These are phyloP conservation scores for Amphipoea lucens DNA, from an alignment of 2,888 invertebrate genomes.

Conservation along the genomic window DNA sequence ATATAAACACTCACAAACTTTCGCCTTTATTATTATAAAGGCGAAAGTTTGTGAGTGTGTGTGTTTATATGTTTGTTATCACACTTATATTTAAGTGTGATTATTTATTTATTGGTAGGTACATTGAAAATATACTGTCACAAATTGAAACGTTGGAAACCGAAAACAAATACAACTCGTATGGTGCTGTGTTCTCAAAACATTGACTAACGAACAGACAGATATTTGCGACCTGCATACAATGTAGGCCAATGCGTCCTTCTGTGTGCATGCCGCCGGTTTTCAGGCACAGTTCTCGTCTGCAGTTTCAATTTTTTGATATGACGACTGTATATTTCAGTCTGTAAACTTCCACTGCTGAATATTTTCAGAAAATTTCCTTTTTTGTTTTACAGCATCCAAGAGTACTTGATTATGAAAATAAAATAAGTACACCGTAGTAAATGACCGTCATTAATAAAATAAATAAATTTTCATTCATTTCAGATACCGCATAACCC, in stretches of 20 bases:
- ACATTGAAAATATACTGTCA: not conserved
- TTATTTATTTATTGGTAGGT: too few relatives aligned
- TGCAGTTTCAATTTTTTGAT: slow-evolving; percentile 30
- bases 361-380: too few relatives aligned
- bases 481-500: too few relatives aligned
- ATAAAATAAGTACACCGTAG: not conserved
- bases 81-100: too few relatives aligned
- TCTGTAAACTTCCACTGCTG: not conserved
- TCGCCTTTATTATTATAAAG: too few relatives aligned
- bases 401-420: not conserved
- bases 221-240: slow-evolving; percentile 35
- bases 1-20: too few relatives aligned
- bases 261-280: slow-evolving; percentile 1
- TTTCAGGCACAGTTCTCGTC: slow-evolving; percentile 21
- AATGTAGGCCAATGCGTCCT: slow-evolving; percentile 40
- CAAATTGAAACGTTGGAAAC: not conserved
- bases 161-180: not conserved
- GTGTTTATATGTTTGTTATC: too few relatives aligned
- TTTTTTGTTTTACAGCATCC: not conserved
- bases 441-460: not conserved
- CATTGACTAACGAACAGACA: slow-evolving; percentile 3
- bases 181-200: slow-evolving; percentile 12
- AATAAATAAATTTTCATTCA: too few relatives aligned
- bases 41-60: too few relatives aligned
- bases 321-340: not conserved